Base-by-base conservation (phyloP, 2,888 invertebrate genomes). In the Caradrina kadenii region DNA sequence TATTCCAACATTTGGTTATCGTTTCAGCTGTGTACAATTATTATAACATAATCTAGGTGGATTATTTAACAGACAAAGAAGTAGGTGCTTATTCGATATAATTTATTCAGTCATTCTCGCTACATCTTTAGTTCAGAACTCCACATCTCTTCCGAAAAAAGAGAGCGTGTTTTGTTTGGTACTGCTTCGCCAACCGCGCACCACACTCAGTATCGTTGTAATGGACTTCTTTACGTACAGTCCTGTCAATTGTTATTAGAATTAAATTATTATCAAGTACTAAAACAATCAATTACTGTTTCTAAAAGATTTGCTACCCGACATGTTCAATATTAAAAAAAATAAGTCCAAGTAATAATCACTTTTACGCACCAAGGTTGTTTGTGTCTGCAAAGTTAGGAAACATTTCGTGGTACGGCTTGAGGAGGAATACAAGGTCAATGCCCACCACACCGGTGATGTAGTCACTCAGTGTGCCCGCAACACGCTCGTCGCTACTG, bases 131-230 rank as follows among this genome's bases (percentile, higher is more conserved):
- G 19, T 39, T 82, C 81, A 93, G 76, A 94, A 95, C 73, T 95
- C 96, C 0, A 95, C 87, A 53, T 94, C 93, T 79, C 81, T 90
- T 6, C 95, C 95, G 73, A 93, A 95, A 84, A 95, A 95, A 1
- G 91, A 91, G 8, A 95, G 89, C 0, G 95, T 95, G 79, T 95
- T 95, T 64, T 87, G 90, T 72, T 93, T 94, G 17, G 92, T 93
- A 76, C 92, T 95, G 67, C 93, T 93, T 8, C 96, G 89, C 95
- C 95, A 96, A 0, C 94, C 96, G 31, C 96, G 92, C 19, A 95
- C 94, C 66, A 95, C 82, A 72, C 93, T 90, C 42, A 94, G 69
- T 17, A 93, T 89, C 2, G 92, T 89, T 15, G 89, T 73, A 39
- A 91, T 75, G 1, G 94, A 87, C 74, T 93, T 93, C 54, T 87